Percentiles rank a stretch among this genome's conserved stretches.
Conservation (phyloP, 35 echinoderm and acorn worm species). For the Diadema setosum region DNA sequence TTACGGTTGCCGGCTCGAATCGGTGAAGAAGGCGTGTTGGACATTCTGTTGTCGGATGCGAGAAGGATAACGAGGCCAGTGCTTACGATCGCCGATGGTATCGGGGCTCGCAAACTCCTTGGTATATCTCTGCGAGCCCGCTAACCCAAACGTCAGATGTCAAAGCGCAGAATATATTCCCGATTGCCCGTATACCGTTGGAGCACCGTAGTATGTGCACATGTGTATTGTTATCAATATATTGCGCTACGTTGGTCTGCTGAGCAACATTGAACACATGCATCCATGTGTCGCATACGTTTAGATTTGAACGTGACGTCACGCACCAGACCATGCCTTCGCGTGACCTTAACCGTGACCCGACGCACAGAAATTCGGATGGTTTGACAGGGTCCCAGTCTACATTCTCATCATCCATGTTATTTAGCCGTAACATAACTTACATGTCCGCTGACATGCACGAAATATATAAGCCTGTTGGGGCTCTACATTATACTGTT, state of each 20-base stretch:
- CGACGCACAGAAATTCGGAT: neutral
- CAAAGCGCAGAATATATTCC: neutral
- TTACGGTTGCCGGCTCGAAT: neutral
- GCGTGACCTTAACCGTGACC: neutral
- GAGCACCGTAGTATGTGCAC: neutral
- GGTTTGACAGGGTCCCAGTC: neutral
- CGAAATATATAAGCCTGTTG: too few relatives aligned
- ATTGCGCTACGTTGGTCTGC: constrained; percentile 8
- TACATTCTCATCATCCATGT: neutral
- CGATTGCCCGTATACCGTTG: neutral
- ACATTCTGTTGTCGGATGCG: neutral
- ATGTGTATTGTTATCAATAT: constrained; percentile 29
- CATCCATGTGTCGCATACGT: constrained; percentile 1
- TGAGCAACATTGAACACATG: neutral
- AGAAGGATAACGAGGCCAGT: neutral
- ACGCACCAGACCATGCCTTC: neutral
- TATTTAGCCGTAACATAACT: too few relatives aligned
- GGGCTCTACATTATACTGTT: too few relatives aligned
- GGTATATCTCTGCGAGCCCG: constrained; percentile 14
- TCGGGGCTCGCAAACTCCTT: neutral
- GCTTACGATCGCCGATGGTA: neutral
- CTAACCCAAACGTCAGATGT: neutral
- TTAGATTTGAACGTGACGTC: constrained; percentile 14
- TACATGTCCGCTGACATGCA: too few relatives aligned
- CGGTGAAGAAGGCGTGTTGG: neutral